Base-by-base conservation (phyloP, 2,797 vertebrate species). In the Fratercula arctica region DNA sequence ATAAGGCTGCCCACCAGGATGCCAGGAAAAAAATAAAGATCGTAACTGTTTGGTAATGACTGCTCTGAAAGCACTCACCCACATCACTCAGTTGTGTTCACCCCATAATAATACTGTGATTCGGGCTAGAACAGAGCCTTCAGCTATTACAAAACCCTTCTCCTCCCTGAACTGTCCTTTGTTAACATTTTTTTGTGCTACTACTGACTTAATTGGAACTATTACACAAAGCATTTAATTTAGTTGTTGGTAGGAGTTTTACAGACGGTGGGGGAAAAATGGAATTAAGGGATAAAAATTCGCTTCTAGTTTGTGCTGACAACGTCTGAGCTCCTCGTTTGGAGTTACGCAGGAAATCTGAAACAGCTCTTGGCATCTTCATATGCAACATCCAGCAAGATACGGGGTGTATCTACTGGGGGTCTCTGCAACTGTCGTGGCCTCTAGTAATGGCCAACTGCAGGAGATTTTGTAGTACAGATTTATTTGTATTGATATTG, bases 361-460 rank as follows among this genome's bases (percentile, higher is more conserved):
- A 19, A 72, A 29, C 4, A 41, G 24, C 26, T 60, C 18, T 85
- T 57, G 0, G 2, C 3, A 0, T 46, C 63, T 73, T 72, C 2
- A 1, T 11, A 3, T n/a, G 70, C 31, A 60, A 2, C 11, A 20
- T 37, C 39, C 33, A 78, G 0, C 29, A 39, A 1, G 29, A 10
- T 5, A 0, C 4, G 5, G 16, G 16, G 3, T 33, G 0, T 31
- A 5, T 10, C 17, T 29, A 1, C 3, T 6, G 28, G 59, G 16
- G 8, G 5, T 81, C 16, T 64, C 33, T 69, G 67, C 43, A 20
- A 6, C 59, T 72, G 41, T 31, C 35, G 1, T 31, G 43, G 37
- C 11, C 25, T 31, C 39, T 61, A 9, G 29, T 29, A 15, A 10
- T 39, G 70, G 43, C 63, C 51, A 51, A 8, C 1, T 85, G 25